Evolutionary conservation across 2,797 vertebrate genomes (phyloP), one percentile per base, ranked within the genome.

Genomic region (Typhlichthys eigenmanni): DNA sequence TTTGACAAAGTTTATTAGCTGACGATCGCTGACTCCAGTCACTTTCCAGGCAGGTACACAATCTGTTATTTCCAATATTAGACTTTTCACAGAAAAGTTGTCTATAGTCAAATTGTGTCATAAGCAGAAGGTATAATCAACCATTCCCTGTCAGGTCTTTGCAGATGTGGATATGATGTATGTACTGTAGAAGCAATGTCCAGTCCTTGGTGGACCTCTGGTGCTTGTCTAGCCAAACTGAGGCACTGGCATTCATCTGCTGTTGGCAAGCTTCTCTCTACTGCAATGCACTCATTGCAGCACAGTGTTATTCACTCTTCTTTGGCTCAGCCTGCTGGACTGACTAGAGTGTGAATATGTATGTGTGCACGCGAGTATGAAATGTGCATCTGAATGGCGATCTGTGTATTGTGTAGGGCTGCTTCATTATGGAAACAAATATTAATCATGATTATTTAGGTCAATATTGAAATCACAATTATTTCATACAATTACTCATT

Each of bases 231-330:
- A 19, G 29, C 50, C 29, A 3, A 45, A 34, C 16, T 38, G 38
- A 47, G 60, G 17, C 32, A 43, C 38, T 38, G 38, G 38, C 12
- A 50, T 72, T 75, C 74, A 59, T 54, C 68, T 75, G 78, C 66
- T 59, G 68, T 55, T 16, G 72, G 60, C 66, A 47, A 47, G 50
- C 62, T 71, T 69, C 47, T 71, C 69, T 78, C 71, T 74, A 69
- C 80, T 76, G 76, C 62, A 61, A 12, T 79, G 67, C 61, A 64
- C 75, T 68, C 48, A 83, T 67, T 69, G 63, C 2, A 68, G 72
- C 76, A 69, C 19, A 50, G 58, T 70, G 80, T 83, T 79, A 75
- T 64, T 84, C 68, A 69, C 72, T 69, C 70, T 62, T 55, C 75
- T 74, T 56, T 59, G 38, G 65, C 55, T 62, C 62, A 76, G 73